Percentiles rank a stretch among this genome's conserved stretches.
These are phyloP conservation scores for Oscheius sp. DNA, from an alignment of 2,888 invertebrate genomes.

Conservation along the genomic window DNA sequence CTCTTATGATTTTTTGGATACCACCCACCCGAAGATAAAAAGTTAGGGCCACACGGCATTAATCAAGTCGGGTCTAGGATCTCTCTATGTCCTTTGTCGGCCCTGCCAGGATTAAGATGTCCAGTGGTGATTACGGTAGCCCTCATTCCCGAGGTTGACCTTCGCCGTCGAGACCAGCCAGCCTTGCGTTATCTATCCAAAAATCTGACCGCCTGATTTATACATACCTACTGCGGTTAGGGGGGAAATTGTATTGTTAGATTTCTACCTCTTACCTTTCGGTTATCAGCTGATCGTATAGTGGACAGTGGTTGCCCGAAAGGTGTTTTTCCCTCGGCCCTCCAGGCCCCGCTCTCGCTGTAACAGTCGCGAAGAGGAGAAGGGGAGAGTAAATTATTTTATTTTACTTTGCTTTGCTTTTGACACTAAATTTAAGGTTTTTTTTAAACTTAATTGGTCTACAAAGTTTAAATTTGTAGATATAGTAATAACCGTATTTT, in stretches of 20 bases:
- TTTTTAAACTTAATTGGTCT: no score
- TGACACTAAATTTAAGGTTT: no score
- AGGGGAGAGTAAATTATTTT: no score
- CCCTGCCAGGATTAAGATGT: conserved; percentile 6
- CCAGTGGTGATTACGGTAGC: neutral
- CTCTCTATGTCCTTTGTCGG: neutral
- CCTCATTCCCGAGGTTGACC: neutral
- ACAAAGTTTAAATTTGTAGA: no score
- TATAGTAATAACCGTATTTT: no score
- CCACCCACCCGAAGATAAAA: no score
- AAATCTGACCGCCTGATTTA: conserved; percentile 27
- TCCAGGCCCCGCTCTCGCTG: no score
- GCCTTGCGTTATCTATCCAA: neutral
- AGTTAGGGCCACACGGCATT: no score
- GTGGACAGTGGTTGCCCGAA: conserved; percentile 36
- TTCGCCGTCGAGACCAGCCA: neutral
- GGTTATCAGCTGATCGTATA: conserved; percentile 55
- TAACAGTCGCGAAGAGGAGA: no score
- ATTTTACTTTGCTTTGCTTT: no score
- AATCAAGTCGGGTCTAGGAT: no score
- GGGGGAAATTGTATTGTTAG: conserved; percentile 1
- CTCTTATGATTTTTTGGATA: no score
- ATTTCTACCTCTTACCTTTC: neutral
- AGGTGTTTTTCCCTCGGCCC: conserved; percentile 28
- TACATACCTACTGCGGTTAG: conserved; percentile 7